Percentiles rank a stretch among this genome's conserved stretches.
Conservation (phyloP, 1,140 invertebrate genomes). For the Ruditapes philippinarum region DNA sequence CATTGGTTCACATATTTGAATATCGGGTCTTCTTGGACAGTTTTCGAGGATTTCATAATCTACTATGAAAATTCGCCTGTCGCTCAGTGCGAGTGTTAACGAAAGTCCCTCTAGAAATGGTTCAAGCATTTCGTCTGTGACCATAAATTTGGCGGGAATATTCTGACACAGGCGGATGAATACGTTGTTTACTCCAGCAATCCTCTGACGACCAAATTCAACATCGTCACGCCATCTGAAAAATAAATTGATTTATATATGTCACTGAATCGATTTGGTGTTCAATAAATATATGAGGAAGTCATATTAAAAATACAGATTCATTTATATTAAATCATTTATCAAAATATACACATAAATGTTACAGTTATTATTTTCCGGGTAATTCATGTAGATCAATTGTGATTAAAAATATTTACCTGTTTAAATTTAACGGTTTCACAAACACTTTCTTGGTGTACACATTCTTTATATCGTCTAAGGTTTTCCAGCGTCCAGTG, state of each 20-base stretch:
- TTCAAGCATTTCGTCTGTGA: constrained; percentile 72
- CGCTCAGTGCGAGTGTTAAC: constrained; percentile 62
- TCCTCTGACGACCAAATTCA: constrained; percentile 79
- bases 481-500: constrained; percentile 7
- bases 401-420: not conserved
- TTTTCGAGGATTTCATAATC: constrained; percentile 70
- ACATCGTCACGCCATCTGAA: constrained; percentile 81
- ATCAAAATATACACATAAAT: too few species aligned
- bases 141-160: constrained; percentile 69
- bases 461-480: constrained; percentile 55
- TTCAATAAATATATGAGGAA: not conserved
- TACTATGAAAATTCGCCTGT: constrained; percentile 71
- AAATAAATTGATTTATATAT: too few species aligned
- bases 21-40: constrained; percentile 1
- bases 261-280: too few species aligned
- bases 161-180: constrained; percentile 14
- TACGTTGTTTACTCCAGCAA: constrained; percentile 72
- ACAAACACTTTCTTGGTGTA: constrained; percentile 32
- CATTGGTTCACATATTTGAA: constrained; percentile 80
- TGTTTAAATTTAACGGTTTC: constrained; percentile 38
- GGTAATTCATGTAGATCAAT: too few species aligned
- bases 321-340: too few species aligned
- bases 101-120: constrained; percentile 69
- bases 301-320: too few species aligned
- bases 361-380: too few species aligned